Evolutionary conservation across 2,888 invertebrate species (phyloP).

Genomic region (Cerastis leucographa): DNA sequence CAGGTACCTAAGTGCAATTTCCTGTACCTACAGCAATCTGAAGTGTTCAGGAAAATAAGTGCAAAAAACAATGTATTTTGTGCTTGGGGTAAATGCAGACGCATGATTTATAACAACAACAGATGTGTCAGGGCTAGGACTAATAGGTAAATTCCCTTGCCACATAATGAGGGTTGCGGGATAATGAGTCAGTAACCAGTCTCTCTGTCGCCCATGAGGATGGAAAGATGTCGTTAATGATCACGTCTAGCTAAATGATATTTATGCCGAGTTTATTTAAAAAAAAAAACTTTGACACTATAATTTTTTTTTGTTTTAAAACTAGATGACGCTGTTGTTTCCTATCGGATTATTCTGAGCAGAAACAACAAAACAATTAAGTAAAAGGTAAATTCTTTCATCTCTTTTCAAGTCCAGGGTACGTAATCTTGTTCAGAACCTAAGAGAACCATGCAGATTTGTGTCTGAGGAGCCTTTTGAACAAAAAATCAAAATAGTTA

Average conservation of each 20-base stretch:
- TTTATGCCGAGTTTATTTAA: neutral
- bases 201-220: neutral
- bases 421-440: neutral
- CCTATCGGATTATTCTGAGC: neutral
- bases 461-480: neutral
- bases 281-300: neutral
- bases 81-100: slow-evolving; percentile 31
- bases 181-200: neutral
- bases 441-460: neutral
- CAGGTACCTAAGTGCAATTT: slow-evolving; percentile 36
- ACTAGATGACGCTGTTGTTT: neutral
- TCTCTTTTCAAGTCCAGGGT: neutral
- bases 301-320: neutral
- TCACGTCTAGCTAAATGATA: neutral
- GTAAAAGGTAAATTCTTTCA: no score
- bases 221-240: neutral
- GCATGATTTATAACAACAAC: slow-evolving; percentile 14
- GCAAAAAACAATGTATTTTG: slow-evolving; percentile 17
- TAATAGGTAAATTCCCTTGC: slow-evolving; percentile 49
- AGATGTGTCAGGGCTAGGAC: slow-evolving; percentile 46
- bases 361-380: neutral
- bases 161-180: neutral
- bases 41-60: slow-evolving; percentile 52
- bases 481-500: neutral
- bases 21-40: slow-evolving; percentile 42